Base-by-base conservation (phyloP, 2,113 vertebrate species). In the Amia ocellicauda region DNA sequence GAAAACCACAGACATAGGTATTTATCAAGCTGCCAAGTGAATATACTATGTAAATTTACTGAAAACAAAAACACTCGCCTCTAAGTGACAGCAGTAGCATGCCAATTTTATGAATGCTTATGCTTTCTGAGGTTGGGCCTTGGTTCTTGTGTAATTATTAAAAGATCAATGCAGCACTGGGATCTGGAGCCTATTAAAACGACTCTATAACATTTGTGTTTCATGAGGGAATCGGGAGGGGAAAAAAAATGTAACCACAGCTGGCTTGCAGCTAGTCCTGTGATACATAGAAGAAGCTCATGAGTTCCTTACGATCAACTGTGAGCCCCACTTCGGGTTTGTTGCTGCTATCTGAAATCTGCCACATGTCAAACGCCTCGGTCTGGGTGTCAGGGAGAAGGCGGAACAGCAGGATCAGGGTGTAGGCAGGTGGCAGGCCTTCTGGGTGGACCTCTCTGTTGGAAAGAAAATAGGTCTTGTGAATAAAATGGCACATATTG, bases 281-380 rank as follows among this genome's bases (percentile, higher is more conserved):
- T 8, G 69, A 43, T n/a, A 1, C 22, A 23, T 19, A 23, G 1
- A 23, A 3, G 27, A 9, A 58, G 14, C n/a, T 36, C 65, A 22
- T 36, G 42, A 60, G 20, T 69, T 81, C 71, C 86, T 96, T 88
- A 98, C 97, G 85, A 74, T 99, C 91, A 19, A 95, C 78, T 36
- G 93, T 93, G 69, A 98, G 74, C 63, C 97, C 97, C 29, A 93
- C 90, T 90, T 98, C 91, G 0, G 97, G 93, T 66, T 92, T 94
- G 78, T 94, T 88, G 74, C 94, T 91, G 70, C 89, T 89, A 83
- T 82, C 91, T 11, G 94, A 93, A 68, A 98, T 90, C 86, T 98
- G 97, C 97, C 97, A 99, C 74, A 99, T 85, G 75, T 97, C 94
- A 71, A 99, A 99, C 68, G 94, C 88, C 24, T 97, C 89, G 0